Evolutionary conservation across 2,797 vertebrate species (phyloP).

Genomic region (Chromis chromis): DNA sequence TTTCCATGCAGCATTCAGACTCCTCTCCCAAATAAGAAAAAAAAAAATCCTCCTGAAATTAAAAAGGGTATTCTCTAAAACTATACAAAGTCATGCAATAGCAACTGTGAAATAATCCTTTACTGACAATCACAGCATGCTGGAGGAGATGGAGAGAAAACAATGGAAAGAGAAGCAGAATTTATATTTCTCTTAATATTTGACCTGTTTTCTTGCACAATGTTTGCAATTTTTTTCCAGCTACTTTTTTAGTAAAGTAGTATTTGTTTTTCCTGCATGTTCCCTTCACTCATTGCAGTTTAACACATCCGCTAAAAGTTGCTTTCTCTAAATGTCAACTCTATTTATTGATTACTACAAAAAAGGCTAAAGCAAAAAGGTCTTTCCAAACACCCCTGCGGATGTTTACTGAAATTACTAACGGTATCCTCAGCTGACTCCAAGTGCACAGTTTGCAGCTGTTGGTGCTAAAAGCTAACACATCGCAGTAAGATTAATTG

Average conservation of each 20-base stretch:
- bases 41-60: background rate
- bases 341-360: slow-evolving; percentile 48
- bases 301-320: slow-evolving; percentile 23
- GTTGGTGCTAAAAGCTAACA: slow-evolving; percentile 41
- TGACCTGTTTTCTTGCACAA: background rate
- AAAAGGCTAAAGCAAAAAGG: slow-evolving; percentile 47
- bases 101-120: slow-evolving; percentile 35
- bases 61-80: slow-evolving; percentile 19
- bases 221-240: background rate
- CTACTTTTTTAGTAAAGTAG: background rate
- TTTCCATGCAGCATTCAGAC: slow-evolving; percentile 41
- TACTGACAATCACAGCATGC: background rate
- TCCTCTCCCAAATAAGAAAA: slow-evolving; percentile 7
- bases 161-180: background rate
- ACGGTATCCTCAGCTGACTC: slow-evolving; percentile 19
- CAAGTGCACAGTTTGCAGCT: slow-evolving; percentile 27
- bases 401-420: slow-evolving; percentile 13
- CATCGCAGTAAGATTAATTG: slow-evolving; percentile 50
- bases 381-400: slow-evolving; percentile 27
- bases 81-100: slow-evolving; percentile 8
- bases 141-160: background rate
- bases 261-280: slow-evolving; percentile 12
- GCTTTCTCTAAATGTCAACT: slow-evolving; percentile 62
- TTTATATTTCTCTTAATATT: slow-evolving; percentile 5
- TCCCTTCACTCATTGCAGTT: slow-evolving; percentile 31